Percentiles rank a stretch among this genome's conserved stretches.
Evolutionary conservation across 2,113 vertebrate genomes (phyloP).

Genomic region (Nerophis ophidion): DNA sequence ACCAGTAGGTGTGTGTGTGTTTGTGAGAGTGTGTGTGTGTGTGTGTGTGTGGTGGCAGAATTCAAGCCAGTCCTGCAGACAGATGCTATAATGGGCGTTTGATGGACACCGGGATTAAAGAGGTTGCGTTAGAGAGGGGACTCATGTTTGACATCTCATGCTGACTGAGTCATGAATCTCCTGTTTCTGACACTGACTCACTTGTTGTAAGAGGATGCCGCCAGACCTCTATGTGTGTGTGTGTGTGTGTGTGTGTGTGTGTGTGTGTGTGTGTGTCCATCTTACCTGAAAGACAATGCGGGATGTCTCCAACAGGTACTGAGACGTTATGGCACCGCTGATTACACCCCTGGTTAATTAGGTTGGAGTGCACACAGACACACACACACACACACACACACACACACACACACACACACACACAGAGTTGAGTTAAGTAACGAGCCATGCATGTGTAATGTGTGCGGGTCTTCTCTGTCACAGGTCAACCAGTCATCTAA

Average conservation of each 20-base stretch:
- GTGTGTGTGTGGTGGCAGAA: not conserved
- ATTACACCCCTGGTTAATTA: constrained; percentile 79
- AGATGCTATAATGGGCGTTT: not conserved
- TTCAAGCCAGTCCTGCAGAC: constrained; percentile 1
- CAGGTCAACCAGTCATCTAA: constrained; percentile 26
- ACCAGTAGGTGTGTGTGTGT: no score
- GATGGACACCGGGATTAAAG: constrained; percentile 9
- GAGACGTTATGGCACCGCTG: constrained; percentile 98
- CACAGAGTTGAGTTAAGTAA: constrained; percentile 55
- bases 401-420: constrained; percentile 22
- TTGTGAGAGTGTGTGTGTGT: not conserved
- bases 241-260: constrained; percentile 20
- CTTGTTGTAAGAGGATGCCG: constrained; percentile 55
- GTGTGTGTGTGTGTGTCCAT: constrained; percentile 20
- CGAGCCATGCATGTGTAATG: constrained; percentile 56
- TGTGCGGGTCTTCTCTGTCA: constrained; percentile 22
- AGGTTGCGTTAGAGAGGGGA: not conserved
- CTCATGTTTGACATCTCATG: constrained; percentile 20
- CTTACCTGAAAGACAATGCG: constrained; percentile 96
- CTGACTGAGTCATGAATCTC: constrained; percentile 23
- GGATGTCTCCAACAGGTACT: constrained; percentile 98
- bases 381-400: constrained; percentile 17
- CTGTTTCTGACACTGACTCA: constrained; percentile 47
- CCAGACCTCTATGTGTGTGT: constrained; percentile 19
- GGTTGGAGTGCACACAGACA: constrained; percentile 15